These are phyloP conservation scores for Alligator sinensis DNA, from an alignment of 2,113 vertebrate genomes.

Conservation along the genomic window DNA sequence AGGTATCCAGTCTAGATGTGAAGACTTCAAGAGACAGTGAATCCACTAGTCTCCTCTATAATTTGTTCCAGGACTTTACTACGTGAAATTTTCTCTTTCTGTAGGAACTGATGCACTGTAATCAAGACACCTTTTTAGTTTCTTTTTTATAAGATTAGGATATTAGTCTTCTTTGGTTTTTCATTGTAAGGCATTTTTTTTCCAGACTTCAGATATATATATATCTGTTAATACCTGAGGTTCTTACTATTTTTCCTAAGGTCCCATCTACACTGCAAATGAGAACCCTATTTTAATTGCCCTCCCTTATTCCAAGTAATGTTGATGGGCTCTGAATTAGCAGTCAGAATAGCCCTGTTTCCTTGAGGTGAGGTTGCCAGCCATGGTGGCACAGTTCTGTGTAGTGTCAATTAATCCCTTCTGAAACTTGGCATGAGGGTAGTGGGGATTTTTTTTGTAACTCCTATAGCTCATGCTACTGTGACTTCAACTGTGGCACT, in stretches of 20 bases:
- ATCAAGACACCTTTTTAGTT: background rate
- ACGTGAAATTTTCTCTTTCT: background rate
- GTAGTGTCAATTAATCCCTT: background rate
- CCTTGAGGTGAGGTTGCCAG: background rate
- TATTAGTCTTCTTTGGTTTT: background rate
- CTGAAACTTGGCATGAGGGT: background rate
- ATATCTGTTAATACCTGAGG: no score
- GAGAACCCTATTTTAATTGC: background rate
- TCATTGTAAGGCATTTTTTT: background rate
- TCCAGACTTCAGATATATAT: background rate
- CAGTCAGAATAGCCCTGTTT: background rate
- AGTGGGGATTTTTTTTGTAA: accelerated
- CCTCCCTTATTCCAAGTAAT: background rate
- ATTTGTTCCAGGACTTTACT: background rate
- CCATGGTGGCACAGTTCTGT: accelerated
- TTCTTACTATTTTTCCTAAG: no score
- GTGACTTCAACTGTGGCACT: background rate
- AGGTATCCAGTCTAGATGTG: background rate
- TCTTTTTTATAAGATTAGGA: background rate
- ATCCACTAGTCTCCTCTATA: background rate
- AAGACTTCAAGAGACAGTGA: background rate
- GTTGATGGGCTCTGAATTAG: background rate
- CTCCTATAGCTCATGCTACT: accelerated
- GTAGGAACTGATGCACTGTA: background rate
- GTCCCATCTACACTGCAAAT: background rate